These are phyloP conservation scores for Sialis lutaria DNA, from an alignment of 2,888 invertebrate species.

Conservation along the genomic window DNA sequence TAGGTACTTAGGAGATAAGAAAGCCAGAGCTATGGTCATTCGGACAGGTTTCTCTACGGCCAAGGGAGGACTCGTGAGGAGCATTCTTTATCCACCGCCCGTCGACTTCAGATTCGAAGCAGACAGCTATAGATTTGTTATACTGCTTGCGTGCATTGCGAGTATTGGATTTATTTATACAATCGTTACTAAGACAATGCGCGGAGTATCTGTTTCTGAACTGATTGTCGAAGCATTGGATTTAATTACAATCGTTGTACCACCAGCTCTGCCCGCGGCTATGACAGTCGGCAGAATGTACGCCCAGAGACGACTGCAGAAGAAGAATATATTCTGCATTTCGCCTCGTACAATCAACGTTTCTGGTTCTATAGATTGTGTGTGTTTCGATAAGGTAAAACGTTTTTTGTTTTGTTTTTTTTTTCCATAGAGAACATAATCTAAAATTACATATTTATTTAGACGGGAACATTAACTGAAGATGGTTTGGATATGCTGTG, in stretches of 20 bases:
- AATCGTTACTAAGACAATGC: slow-evolving; percentile 57
- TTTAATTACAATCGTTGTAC: slow-evolving; percentile 85
- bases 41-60: slow-evolving; percentile 81
- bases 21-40: slow-evolving; percentile 47
- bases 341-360: slow-evolving; percentile 89
- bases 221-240: slow-evolving; percentile 72
- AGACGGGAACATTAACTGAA: slow-evolving; percentile 93
- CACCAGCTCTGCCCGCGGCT: slow-evolving; percentile 88
- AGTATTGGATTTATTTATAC: slow-evolving; percentile 74
- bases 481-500: slow-evolving; percentile 95
- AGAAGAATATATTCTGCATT: slow-evolving; percentile 70
- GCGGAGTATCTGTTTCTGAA: slow-evolving; percentile 39
- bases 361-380: slow-evolving; percentile 72
- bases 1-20: slow-evolving; percentile 31
- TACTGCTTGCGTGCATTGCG: slow-evolving; percentile 63
- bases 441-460: slow-evolving; percentile 10
- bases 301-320: slow-evolving; percentile 67
- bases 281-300: slow-evolving; percentile 93
- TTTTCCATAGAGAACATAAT: not conserved
- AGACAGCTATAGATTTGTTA: slow-evolving; percentile 83
- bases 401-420: not conserved
- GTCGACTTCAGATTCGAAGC: slow-evolving; percentile 92
- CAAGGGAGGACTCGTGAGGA: slow-evolving; percentile 78
- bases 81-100: slow-evolving; percentile 88
- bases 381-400: slow-evolving; percentile 76